Evolutionary conservation across 2,888 invertebrate genomes (phyloP).

Genomic region (Drosophila cracens): DNA sequence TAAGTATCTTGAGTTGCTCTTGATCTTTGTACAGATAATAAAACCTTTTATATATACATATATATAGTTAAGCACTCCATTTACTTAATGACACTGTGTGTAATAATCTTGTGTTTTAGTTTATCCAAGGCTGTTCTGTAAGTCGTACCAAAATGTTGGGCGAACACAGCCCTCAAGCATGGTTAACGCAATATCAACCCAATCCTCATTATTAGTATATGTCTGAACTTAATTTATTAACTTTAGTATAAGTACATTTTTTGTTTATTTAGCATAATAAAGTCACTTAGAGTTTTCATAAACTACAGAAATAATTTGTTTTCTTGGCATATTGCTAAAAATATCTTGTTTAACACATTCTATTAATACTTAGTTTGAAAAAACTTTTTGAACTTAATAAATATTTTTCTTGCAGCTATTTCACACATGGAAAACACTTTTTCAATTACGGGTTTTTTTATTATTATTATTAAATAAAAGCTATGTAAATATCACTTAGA

Average conservation of each 20-base stretch:
- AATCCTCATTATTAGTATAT: background rate
- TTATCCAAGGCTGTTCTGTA: no score
- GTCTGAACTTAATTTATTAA: background rate
- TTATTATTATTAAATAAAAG: background rate
- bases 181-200: no score
- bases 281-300: background rate
- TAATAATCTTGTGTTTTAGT: no score
- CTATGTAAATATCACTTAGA: background rate
- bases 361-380: background rate
- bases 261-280: background rate
- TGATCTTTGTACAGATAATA: constrained; percentile 4
- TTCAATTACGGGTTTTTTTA: background rate
- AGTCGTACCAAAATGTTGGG: no score
- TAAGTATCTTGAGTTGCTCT: background rate
- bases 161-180: no score
- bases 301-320: background rate
- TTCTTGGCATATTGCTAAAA: background rate
- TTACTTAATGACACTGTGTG: no score
- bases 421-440: background rate
- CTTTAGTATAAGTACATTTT: background rate
- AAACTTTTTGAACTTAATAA: background rate
- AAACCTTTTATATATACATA: background rate
- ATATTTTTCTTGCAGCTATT: background rate
- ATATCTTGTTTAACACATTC: background rate
- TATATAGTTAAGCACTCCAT: no score